Conservation (phyloP, 2,113 vertebrate species). For the Epinephelus lanceolatus region DNA sequence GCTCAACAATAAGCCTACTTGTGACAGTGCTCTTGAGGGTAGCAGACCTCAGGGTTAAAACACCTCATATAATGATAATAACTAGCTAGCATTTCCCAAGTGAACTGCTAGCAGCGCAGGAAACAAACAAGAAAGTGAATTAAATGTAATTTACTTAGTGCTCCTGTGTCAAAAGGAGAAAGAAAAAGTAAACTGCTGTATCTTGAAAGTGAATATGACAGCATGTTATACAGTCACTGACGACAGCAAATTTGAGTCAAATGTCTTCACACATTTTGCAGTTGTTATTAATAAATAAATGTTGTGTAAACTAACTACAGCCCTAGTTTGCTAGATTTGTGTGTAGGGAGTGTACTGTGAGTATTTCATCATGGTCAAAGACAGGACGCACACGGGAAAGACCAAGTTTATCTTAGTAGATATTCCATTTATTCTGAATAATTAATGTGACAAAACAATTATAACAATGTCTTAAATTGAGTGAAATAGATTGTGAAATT, state of each 20-base stretch:
- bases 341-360: not conserved
- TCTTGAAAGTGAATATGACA: not conserved
- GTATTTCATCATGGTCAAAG: not conserved
- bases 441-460: constrained; percentile 53
- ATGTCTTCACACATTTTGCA: not conserved
- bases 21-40: not conserved
- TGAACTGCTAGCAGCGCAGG: not conserved
- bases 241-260: not conserved
- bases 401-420: constrained; percentile 3
- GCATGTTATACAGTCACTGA: not conserved
- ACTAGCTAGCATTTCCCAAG: constrained; percentile 9
- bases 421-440: constrained; percentile 46
- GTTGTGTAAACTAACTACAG: not conserved
- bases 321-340: not conserved
- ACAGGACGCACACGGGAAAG: not conserved
- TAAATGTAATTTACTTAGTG: not conserved
- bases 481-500: constrained; percentile 77
- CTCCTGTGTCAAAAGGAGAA: not conserved
- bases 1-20: constrained; percentile 18
- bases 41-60: constrained; percentile 22
- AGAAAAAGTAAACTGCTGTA: not conserved
- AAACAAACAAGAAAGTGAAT: constrained; percentile 25
- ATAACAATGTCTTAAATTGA: constrained; percentile 67
- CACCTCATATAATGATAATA: constrained; percentile 36
- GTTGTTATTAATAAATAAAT: not conserved